Conservation (phyloP, 2,888 invertebrate genomes). For the Ormyrus nitidulus region DNA sequence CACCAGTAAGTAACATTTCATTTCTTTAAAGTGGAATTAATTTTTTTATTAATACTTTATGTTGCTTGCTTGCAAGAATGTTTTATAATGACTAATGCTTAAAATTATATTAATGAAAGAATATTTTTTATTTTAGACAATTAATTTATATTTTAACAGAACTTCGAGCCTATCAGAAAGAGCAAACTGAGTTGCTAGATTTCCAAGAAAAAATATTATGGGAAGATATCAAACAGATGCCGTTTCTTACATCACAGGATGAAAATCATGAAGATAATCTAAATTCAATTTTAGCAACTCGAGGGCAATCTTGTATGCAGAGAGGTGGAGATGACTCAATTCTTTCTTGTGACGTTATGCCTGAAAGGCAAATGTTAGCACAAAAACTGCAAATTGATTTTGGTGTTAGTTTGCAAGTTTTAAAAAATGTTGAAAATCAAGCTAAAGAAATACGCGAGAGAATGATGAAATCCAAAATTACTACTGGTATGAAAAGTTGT, state of each 20-base stretch:
- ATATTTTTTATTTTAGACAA: slow-evolving; percentile 73
- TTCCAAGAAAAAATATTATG: slow-evolving; percentile 79
- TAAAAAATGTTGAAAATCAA: slow-evolving; percentile 77
- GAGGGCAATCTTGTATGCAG: slow-evolving; percentile 74
- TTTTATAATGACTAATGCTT: neutral
- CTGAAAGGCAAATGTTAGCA: slow-evolving; percentile 72
- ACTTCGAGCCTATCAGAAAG: slow-evolving; percentile 80
- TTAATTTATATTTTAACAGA: slow-evolving; percentile 80
- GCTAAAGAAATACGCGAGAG: slow-evolving; percentile 76
- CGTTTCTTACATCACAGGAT: slow-evolving; percentile 71
- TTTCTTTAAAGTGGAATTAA: neutral
- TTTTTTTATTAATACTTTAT: neutral
- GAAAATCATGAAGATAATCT: slow-evolving; percentile 68
- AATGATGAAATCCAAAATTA: slow-evolving; percentile 68
- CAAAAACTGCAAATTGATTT: slow-evolving; percentile 74
- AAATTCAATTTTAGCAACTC: slow-evolving; percentile 65
- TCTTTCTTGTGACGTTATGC: slow-evolving; percentile 73
- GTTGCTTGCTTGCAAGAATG: too few species aligned
- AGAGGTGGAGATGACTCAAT: slow-evolving; percentile 70
- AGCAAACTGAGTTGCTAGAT: slow-evolving; percentile 80
- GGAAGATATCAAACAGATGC: slow-evolving; percentile 76
- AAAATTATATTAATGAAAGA: neutral
- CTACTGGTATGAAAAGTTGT: slow-evolving; percentile 57
- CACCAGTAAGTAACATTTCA: slow-evolving; percentile 79
- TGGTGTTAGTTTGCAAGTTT: slow-evolving; percentile 75